These are phyloP conservation scores for Anas acuta DNA, from an alignment of 2,797 vertebrate species.

Conservation along the genomic window DNA sequence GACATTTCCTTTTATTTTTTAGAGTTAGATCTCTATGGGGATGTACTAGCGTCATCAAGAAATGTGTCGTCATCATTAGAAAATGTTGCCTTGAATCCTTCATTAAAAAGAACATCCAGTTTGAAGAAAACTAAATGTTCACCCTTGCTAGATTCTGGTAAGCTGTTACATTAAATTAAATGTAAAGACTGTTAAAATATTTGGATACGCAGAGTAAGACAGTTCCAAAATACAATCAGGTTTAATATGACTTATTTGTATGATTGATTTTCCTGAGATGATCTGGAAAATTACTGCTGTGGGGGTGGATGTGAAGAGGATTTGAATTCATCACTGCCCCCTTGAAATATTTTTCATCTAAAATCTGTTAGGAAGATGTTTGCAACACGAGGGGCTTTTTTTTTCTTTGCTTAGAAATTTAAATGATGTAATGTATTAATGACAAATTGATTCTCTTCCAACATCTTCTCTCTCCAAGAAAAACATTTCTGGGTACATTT, in stretches of 20 bases:
- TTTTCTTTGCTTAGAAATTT: not conserved
- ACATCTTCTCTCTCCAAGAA: not conserved
- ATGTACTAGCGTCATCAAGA: conserved; percentile 56
- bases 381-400: not conserved
- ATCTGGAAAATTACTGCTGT: not conserved
- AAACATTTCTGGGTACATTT: not conserved
- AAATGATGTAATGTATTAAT: not conserved
- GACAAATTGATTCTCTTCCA: not conserved
- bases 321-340: not conserved
- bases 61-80: conserved; percentile 63
- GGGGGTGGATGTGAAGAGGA: not conserved
- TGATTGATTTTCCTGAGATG: not conserved
- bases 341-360: not conserved
- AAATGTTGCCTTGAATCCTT: conserved; percentile 70
- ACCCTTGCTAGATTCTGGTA: conserved; percentile 80
- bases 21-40: conserved; percentile 79
- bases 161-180: not conserved
- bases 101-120: conserved; percentile 80
- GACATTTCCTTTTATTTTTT: not conserved
- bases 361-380: not conserved
- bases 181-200: not conserved
- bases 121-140: conserved; percentile 79
- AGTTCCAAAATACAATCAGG: not conserved
- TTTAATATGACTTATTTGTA: not conserved
- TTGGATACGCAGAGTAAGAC: fast-evolving